Base-by-base conservation (phyloP, 2,888 invertebrate species). In the Ophioninae sp. region DNA sequence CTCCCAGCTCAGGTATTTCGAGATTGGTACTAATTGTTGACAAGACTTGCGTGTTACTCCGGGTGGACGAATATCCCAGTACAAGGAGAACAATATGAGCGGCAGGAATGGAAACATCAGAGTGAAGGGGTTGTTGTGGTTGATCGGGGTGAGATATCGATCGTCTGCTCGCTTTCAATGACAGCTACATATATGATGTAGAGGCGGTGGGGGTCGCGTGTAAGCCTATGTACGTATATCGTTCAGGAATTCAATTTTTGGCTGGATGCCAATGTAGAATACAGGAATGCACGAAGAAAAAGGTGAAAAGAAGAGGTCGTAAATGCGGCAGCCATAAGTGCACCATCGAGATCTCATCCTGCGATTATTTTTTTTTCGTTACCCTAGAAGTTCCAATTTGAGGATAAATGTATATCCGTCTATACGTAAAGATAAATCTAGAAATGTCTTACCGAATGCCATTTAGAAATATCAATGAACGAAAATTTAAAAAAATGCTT, bases 61-160 rank as follows among this genome's bases (percentile, higher is more conserved):
- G 21, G 67, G 39, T 70, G 50, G 57, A 50, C 50, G 64, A 21
- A 61, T 41, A 39, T 65, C 64, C 68, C 41, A 65, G 79, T 79
- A 67, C 65, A 39, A n/a, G 39, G 30, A 50, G 82, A 39, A 75
- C 76, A 62, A 83, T 79, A 79, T 41, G 68, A 21, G 59, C 68
- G 68, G 44, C 65, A 57, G 70, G 73, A 73, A 80, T 80, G 57
- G 79, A 77, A 83, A 83, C 70, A 77, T 83, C 44, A 57, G 30
- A 30, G 79, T 57, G 17, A 17, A 30, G 56, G 59, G 65, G 50
- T 69, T 69, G 50, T 65, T 21, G 7, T 37, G 62, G 67, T 7
- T 67, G 67, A 67, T 65, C 30, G 69, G 30, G 37, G 44, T 69
- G 68, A 56, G 50, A 77, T 83, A 83, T 83, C 83, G 83, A 83